Evolutionary conservation across 2,888 invertebrate genomes (phyloP).

Genomic region (Harpagoxenus sublaevis): DNA sequence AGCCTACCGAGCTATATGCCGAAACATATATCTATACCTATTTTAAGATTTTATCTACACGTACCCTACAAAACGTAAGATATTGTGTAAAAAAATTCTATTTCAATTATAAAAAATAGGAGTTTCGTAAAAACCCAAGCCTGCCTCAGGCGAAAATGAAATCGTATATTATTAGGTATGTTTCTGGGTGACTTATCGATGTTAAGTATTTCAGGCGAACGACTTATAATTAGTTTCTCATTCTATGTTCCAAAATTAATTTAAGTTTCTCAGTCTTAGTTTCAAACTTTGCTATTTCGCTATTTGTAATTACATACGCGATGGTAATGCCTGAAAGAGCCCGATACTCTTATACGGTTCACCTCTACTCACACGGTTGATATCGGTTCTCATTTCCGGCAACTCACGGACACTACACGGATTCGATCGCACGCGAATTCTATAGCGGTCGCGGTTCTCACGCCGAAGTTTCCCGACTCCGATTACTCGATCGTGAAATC

Average conservation of each 20-base stretch:
- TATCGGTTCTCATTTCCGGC: constrained; percentile 18
- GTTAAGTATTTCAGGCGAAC: background rate
- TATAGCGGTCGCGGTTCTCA: constrained; percentile 45
- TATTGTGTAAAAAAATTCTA: background rate
- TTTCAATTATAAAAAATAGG: constrained; percentile 12
- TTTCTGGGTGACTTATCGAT: background rate
- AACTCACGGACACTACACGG: constrained; percentile 9
- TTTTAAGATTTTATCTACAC: background rate
- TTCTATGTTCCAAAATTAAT: background rate
- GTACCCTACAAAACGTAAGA: background rate
- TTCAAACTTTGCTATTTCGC: constrained; percentile 1
- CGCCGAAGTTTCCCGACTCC: constrained; percentile 43
- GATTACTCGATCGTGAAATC: constrained; percentile 55
- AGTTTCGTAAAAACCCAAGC: background rate
- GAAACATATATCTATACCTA: background rate
- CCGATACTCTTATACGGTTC: constrained; percentile 2
- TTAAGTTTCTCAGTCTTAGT: background rate
- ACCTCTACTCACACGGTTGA: background rate
- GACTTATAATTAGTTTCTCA: background rate
- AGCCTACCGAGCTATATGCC: background rate
- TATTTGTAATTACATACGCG: constrained; percentile 13
- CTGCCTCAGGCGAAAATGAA: background rate
- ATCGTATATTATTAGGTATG: background rate
- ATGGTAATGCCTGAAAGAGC: background rate
- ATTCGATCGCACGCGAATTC: constrained; percentile 47